These are phyloP conservation scores for Brachymystax lenok DNA, from an alignment of 2,797 vertebrate species.

Conservation along the genomic window DNA sequence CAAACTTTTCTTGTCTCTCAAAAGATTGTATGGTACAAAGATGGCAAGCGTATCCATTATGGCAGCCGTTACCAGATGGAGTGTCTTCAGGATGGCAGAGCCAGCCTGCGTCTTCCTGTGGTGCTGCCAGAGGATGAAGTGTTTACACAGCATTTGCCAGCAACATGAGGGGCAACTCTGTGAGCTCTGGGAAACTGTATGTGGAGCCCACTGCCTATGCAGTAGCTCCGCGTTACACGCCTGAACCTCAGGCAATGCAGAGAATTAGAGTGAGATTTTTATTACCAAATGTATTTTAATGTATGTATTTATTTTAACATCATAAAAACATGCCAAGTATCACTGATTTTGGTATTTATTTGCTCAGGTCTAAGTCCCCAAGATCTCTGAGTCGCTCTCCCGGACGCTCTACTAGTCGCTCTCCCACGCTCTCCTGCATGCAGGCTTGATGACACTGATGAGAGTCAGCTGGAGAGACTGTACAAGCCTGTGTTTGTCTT, in stretches of 20 bases:
- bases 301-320: neutral
- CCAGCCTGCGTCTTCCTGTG: conserved; percentile 87
- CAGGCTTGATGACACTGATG: conserved; percentile 93
- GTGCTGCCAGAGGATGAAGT: conserved; percentile 93
- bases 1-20: conserved; percentile 8
- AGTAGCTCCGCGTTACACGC: conserved; percentile 82
- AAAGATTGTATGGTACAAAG: conserved; percentile 97
- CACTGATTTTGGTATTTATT: neutral
- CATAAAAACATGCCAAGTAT: neutral
- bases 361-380: conserved; percentile 86
- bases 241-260: conserved; percentile 82
- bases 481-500: conserved; percentile 97
- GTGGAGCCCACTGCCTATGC: conserved; percentile 85
- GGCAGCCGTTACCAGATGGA: conserved; percentile 89
- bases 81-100: conserved; percentile 88
- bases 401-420: conserved; percentile 87
- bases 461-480: conserved; percentile 92
- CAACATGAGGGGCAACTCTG: conserved; percentile 91
- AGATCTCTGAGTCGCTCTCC: conserved; percentile 88
- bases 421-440: conserved; percentile 91
- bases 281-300: neutral
- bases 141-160: conserved; percentile 91
- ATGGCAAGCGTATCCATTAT: conserved; percentile 88
- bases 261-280: conserved; percentile 83
- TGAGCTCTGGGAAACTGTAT: conserved; percentile 95